Base-by-base conservation (phyloP, 1,140 invertebrate species). In the Sycobia sp. region DNA sequence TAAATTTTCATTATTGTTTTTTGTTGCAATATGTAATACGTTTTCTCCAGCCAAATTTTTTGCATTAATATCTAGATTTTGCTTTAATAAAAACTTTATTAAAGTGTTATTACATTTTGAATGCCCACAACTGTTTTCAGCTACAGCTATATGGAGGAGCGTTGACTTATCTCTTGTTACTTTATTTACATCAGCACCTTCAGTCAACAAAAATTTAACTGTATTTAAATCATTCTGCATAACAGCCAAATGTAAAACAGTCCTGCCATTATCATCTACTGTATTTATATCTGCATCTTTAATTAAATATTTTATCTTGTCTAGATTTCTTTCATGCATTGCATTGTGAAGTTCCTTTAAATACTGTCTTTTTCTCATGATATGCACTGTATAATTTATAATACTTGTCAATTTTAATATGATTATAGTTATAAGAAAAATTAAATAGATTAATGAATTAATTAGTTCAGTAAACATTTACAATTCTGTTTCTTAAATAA, bases 1-100 rank as follows among this genome's bases (percentile, higher is more conserved):
- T 9, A 61, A 0, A 13, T 38, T 23, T 18, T 8, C 29, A 16
- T 18, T 16, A 4, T 32, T 20, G 18, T 34, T 9, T n/a, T 61
- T 44, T 16, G 29, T 23, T 8, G 59, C 38, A 10, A 61, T 23
- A 22, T 61, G 50, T 14, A 61, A 16, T 1, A 29, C 29, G 29
- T 22, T 61, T 22, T 61, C 36, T 1, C 4, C 41, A 8, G 23
- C 13, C 4, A 9, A 4, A 13, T 53, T 29, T 27, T 38, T 61
- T 36, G 22, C 49, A 53, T 36, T 36, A 38, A 38, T 44, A 44
- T 22, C 41, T 11, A 46, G 29, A 39, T 1, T 4, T n/a, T 16
- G 2, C 10, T 23, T 51, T 27, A n/a, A 51, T 25, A 27, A 20
- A 44, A 27, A 34, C 18, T 10, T 34, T 22, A 16, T n/a, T 23